These are phyloP conservation scores for Carabus problematicus DNA, from an alignment of 2,888 invertebrate genomes.

Conservation along the genomic window DNA sequence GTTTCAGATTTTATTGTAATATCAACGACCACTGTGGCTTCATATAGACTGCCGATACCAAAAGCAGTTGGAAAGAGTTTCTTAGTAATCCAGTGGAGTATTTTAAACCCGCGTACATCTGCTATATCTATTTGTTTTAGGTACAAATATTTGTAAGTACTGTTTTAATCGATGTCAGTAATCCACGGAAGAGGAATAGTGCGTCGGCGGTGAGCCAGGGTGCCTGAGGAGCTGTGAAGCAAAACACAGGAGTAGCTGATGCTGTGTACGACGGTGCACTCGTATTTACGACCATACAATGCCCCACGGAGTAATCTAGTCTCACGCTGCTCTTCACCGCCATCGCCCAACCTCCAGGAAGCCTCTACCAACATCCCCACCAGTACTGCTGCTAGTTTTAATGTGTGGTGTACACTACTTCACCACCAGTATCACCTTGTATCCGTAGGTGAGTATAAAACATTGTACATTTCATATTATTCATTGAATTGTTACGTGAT, in stretches of 20 bases:
- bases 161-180: slow-evolving; percentile 20
- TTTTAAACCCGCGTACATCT: no score
- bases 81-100: no score
- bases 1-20: slow-evolving; percentile 34
- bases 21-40: slow-evolving; percentile 11
- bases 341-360: background rate
- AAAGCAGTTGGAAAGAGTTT: no score
- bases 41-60: background rate
- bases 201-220: background rate
- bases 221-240: background rate
- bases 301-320: slow-evolving; percentile 43
- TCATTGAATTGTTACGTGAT: no score
- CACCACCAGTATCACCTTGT: no score
- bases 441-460: no score
- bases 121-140: no score
- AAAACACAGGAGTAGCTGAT: background rate
- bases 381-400: background rate
- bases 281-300: slow-evolving; percentile 45
- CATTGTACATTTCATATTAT: no score
- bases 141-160: background rate
- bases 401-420: no score
- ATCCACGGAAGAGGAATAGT: slow-evolving; percentile 1
- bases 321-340: slow-evolving; percentile 13
- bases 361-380: background rate
- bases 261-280: slow-evolving; percentile 17